phyloP scores from a whole-genome alignment of 2,888 invertebrate genomes.

The Drosophila imparisetae region DNA sequence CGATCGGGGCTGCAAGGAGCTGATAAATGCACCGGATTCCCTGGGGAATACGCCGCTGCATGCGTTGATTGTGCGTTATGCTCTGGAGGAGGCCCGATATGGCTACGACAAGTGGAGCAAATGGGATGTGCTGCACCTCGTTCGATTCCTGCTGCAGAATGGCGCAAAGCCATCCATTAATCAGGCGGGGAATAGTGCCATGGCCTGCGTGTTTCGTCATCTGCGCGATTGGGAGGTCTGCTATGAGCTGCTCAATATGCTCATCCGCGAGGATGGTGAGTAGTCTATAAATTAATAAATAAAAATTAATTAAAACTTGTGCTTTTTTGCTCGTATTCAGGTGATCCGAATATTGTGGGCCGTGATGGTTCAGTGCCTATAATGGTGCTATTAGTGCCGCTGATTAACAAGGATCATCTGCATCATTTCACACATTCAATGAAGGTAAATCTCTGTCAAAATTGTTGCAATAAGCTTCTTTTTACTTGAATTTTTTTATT shows the following conservation, averaged over 20 bases:
- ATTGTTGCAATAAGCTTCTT: background rate
- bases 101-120: constrained; percentile 90
- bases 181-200: constrained; percentile 88
- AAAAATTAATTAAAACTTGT: background rate
- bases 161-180: constrained; percentile 89
- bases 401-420: constrained; percentile 90
- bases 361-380: constrained; percentile 90
- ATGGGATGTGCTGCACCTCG: constrained; percentile 90
- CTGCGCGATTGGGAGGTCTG: constrained; percentile 89
- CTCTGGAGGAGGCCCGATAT: constrained; percentile 88
- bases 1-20: constrained; percentile 90
- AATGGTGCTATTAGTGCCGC: constrained; percentile 90
- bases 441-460: constrained; percentile 86
- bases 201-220: constrained; percentile 89
- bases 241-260: constrained; percentile 84
- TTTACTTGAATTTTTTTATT: background rate
- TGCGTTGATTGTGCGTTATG: constrained; percentile 88
- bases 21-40: constrained; percentile 90
- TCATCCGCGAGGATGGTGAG: constrained; percentile 84
- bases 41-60: constrained; percentile 91
- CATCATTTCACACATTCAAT: constrained; percentile 90
- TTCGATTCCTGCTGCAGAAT: constrained; percentile 87
- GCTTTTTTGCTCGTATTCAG: constrained; percentile 66
- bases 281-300: background rate
- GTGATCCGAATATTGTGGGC: constrained; percentile 89